These are phyloP conservation scores for Troglohyphantes excavatus DNA, from an alignment of 2,888 invertebrate species.

Conservation along the genomic window DNA sequence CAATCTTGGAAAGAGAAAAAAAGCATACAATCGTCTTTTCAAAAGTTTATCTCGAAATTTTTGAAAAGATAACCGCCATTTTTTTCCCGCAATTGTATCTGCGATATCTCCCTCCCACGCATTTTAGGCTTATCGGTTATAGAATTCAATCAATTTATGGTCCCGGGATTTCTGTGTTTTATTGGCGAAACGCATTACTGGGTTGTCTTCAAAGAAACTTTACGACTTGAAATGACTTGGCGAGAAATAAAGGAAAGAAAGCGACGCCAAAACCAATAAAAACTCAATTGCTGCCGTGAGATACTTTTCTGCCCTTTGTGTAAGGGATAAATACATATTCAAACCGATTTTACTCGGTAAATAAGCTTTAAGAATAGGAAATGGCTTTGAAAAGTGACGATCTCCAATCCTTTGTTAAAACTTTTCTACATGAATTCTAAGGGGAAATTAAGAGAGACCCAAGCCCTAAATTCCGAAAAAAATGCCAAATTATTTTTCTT, in stretches of 20 bases:
- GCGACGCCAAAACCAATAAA: not conserved
- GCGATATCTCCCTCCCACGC: not conserved
- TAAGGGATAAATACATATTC: slow-evolving; percentile 2
- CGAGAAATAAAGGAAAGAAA: not conserved
- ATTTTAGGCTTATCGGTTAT: not conserved
- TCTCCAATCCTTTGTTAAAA: too few relatives aligned
- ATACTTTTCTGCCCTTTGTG: not conserved
- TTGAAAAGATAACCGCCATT: not conserved
- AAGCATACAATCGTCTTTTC: not conserved
- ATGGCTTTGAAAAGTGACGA: too few relatives aligned
- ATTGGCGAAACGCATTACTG: slow-evolving; percentile 19
- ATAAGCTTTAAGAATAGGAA: not conserved
- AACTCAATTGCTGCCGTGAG: not conserved
- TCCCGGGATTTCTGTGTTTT: slow-evolving; percentile 1
- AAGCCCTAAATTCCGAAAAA: too few relatives aligned
- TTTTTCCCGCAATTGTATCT: not conserved
- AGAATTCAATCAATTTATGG: slow-evolving; percentile 3
- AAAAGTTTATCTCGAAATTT: slow-evolving; percentile 8
- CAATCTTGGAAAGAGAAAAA: not conserved
- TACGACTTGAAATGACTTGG: not conserved
- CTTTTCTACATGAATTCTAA: too few relatives aligned
- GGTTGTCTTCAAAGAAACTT: slow-evolving; percentile 10
- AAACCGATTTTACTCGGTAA: not conserved
- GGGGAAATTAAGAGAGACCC: too few relatives aligned
- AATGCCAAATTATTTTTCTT: too few relatives aligned